These are phyloP conservation scores for Strigamia transsilvanica DNA, from an alignment of 2,888 invertebrate genomes.

Conservation along the genomic window DNA sequence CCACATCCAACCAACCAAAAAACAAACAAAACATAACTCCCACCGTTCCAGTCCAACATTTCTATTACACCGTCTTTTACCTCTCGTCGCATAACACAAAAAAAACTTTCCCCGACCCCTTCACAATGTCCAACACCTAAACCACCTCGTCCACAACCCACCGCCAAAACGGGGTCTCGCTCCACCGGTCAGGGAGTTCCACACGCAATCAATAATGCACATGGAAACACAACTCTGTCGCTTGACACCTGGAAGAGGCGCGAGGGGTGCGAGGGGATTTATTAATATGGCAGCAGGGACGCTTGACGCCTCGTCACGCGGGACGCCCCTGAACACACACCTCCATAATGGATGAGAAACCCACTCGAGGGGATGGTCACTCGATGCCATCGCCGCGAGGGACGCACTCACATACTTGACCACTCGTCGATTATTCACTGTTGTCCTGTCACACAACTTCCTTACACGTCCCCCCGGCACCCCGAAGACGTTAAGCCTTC, in stretches of 20 bases:
- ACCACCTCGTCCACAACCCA: not conserved
- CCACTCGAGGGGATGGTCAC: conserved; percentile 15
- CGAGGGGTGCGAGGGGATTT: not conserved
- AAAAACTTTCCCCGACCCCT: not conserved
- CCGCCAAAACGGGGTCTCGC: not conserved
- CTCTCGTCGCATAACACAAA: too few relatives aligned
- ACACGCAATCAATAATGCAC: not conserved
- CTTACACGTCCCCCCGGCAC: not conserved
- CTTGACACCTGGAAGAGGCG: not conserved
- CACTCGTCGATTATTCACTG: conserved; percentile 20
- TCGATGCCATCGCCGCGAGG: not conserved
- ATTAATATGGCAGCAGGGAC: conserved; percentile 20
- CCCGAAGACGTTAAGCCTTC: not conserved
- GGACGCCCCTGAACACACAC: conserved; percentile 4
- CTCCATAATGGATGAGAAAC: conserved; percentile 10
- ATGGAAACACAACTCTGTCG: conserved; percentile 7
- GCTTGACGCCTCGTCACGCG: conserved; percentile 20
- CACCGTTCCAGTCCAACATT: too few relatives aligned
- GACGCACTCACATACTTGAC: conserved; percentile 3
- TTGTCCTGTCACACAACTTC: conserved; percentile 6
- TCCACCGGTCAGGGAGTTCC: not conserved
- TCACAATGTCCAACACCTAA: not conserved
- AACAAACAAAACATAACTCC: too few relatives aligned
- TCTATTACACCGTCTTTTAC: too few relatives aligned
- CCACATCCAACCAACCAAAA: too few relatives aligned